Evolutionary conservation across 2,797 vertebrate genomes (phyloP).

Genomic region (Myotis planiceps): DNA sequence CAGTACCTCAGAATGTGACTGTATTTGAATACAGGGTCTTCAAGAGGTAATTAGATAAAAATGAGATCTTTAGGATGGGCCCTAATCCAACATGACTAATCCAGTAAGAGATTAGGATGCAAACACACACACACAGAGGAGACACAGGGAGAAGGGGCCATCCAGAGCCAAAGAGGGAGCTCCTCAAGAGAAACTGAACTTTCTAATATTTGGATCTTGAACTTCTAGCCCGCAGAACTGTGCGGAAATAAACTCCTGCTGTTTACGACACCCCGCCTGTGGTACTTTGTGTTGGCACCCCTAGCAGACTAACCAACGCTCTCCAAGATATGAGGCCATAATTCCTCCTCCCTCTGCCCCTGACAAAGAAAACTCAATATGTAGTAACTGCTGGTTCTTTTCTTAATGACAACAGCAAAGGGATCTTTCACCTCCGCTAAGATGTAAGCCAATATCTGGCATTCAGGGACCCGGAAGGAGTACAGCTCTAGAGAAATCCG

Average conservation of each 20-base stretch:
- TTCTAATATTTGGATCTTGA: not conserved
- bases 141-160: not conserved
- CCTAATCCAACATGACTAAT: not conserved
- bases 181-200: not conserved
- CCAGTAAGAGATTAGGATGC: not conserved
- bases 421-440: constrained; percentile 42
- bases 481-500: constrained; percentile 36
- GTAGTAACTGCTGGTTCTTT: not conserved
- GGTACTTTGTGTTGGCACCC: not conserved
- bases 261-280: not conserved
- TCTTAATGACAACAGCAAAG: constrained; percentile 6
- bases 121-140: not conserved
- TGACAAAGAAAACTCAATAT: not conserved
- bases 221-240: not conserved
- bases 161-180: not conserved
- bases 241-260: not conserved
- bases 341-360: not conserved
- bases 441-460: constrained; percentile 31
- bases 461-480: constrained; percentile 26
- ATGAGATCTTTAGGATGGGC: not conserved
- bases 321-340: not conserved
- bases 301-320: rapidly evolving
- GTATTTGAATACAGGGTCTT: not conserved
- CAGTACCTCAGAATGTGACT: not conserved
- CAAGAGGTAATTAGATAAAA: not conserved